These are phyloP conservation scores for Ochotona princeps DNA, from an alignment of 2,113 vertebrate genomes.

Conservation along the genomic window DNA sequence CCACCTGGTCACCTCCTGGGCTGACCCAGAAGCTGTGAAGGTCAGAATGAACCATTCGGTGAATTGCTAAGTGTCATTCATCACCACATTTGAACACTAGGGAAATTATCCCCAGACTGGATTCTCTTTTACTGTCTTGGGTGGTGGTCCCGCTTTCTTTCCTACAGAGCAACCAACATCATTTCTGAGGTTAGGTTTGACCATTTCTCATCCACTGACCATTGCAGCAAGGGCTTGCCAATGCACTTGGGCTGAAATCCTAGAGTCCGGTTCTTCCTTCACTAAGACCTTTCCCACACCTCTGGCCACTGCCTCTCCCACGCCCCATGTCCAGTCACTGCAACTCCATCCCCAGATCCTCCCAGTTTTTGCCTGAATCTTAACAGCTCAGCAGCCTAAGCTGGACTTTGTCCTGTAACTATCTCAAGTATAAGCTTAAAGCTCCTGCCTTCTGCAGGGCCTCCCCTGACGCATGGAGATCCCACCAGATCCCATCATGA, in stretches of 20 bases:
- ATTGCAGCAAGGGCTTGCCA: background rate
- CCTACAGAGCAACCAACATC: background rate
- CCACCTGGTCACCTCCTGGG: no score
- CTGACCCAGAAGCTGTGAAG: no score
- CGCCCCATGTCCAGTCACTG: background rate
- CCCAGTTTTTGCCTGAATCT: background rate
- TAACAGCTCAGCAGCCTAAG: background rate
- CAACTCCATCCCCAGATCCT: no score
- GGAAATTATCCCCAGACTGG: background rate
- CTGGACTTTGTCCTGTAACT: background rate
- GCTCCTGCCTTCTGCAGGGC: background rate
- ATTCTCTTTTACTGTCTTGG: no score
- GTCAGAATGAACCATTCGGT: no score
- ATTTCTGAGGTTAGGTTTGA: background rate
- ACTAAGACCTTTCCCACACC: rapidly evolving
- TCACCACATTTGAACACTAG: background rate
- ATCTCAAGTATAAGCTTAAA: background rate
- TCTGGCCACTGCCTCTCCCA: no score
- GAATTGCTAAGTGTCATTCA: no score
- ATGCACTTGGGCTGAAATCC: rapidly evolving
- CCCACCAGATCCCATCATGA: no score
- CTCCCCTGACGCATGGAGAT: background rate
- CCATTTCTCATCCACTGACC: background rate
- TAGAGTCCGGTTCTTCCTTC: background rate
- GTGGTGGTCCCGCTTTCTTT: no score